A percentile compares a stretch with the other conserved stretches of the same genome.
phyloP scores from a whole-genome alignment of 2,888 invertebrate species.

The Margaritifera margaritifera region DNA sequence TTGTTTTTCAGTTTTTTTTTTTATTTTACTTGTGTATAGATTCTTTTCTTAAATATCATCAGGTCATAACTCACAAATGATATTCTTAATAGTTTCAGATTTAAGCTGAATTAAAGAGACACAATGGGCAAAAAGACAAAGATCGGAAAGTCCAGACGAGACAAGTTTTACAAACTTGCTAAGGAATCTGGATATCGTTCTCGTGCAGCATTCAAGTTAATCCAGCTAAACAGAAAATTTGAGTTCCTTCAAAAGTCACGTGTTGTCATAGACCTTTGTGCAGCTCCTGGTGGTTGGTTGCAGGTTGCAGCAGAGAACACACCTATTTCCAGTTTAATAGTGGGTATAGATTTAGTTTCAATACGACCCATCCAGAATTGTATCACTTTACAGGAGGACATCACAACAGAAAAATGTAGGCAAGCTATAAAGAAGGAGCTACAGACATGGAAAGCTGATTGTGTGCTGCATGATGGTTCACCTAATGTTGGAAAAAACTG shows the following conservation, averaged over 20 bases:
- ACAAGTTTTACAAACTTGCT: constrained; percentile 98
- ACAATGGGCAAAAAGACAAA: constrained; percentile 82
- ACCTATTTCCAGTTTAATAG: constrained; percentile 94
- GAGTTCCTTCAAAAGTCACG: constrained; percentile 95
- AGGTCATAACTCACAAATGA: no score
- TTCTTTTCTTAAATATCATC: no score
- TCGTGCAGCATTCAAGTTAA: constrained; percentile 98
- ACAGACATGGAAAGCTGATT: constrained; percentile 97
- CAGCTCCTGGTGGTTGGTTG: constrained; percentile 99
- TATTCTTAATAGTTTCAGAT: background rate
- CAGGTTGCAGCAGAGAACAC: constrained; percentile 97
- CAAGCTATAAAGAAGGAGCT: constrained; percentile 84
- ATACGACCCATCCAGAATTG: constrained; percentile 93
- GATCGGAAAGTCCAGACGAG: constrained; percentile 97
- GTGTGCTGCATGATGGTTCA: constrained; percentile 97
- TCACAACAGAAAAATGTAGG: constrained; percentile 94
- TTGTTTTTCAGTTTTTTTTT: no score
- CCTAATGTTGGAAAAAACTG: constrained; percentile 97
- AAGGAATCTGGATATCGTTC: constrained; percentile 99
- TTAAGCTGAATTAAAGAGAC: background rate
- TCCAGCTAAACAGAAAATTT: constrained; percentile 97
- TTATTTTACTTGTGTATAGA: no score
- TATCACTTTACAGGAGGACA: constrained; percentile 92
- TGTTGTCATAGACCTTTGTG: constrained; percentile 98
- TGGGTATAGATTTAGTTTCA: constrained; percentile 96